Base-by-base conservation (phyloP, 1,140 invertebrate genomes). In the Drosophila lini region DNA sequence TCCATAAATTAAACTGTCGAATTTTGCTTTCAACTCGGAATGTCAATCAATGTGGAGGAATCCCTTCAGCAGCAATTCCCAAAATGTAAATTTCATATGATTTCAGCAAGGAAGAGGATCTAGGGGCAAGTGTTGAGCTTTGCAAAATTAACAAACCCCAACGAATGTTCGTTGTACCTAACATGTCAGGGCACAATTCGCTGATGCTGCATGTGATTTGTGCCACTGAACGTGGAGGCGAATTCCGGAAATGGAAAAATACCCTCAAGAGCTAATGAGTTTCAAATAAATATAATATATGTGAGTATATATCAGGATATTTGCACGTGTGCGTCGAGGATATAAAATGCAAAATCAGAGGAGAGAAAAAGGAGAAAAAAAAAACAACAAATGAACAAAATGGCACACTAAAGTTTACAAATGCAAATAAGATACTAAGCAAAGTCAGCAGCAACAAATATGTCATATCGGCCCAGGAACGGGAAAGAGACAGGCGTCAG, bases 361-460 rank as follows among this genome's bases (percentile, higher is more conserved):
- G 60, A 52, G 41, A 8, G 10, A 10, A 36, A 59, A 68, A 63
- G 25, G 36, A 64, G 57, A 38, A 61, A 65, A 74, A 78, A 52
- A 62, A 70, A 80, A 64, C 76, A 77, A 76, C 74, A 86, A 76
- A 77, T 62, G 74, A 78, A 78, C 74, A 78, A 70, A 69, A 80
- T 85, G 81, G 64, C 80, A 80, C 70, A 83, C 67, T 74, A 88
- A 89, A 88, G 80, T 88, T 88, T 88, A 89, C 83, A 89, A 88
- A 88, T 88, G 83, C 83, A 88, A 88, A 88, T 88, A 78, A 83
- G 84, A 80, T 88, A 70, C 82, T 88, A 89, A 88, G 81, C 82
- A 86, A 85, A 85, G 82, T 86, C 81, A 80, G 82, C 62, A 85
- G 81, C 81, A 85, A 85, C 81, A 84, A 86, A 85, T 85, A 85